Evolutionary conservation across 2,113 vertebrate genomes (phyloP).

Genomic region (Campylomormyrus numenius): DNA sequence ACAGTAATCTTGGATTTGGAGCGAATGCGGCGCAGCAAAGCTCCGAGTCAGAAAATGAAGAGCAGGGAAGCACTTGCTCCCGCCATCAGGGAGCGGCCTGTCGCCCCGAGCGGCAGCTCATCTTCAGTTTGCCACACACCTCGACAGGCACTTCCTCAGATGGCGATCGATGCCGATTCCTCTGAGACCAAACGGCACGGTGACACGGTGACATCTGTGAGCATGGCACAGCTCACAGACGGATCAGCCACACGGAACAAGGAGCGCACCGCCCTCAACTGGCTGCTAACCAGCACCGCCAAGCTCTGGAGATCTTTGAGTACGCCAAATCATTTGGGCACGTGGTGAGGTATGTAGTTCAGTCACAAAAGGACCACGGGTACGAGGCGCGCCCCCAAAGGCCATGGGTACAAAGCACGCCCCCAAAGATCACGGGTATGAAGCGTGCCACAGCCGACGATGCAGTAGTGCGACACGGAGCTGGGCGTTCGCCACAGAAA

Average conservation of each 20-base stretch:
- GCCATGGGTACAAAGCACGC: fast-evolving
- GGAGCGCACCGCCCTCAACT: neutral
- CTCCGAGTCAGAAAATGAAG: conserved; percentile 20
- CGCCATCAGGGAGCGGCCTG: conserved; percentile 46
- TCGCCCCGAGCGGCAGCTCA: conserved; percentile 50
- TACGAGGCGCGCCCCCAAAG: neutral
- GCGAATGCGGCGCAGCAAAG: conserved; percentile 33
- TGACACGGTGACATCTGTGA: neutral
- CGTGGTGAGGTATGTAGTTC: neutral
- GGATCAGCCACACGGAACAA: neutral
- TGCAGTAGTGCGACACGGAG: neutral
- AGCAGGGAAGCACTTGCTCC: conserved; percentile 37
- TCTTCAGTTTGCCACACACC: conserved; percentile 48
- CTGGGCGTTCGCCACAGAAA: neutral
- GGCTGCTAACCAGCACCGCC: neutral
- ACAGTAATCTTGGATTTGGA: conserved; percentile 46
- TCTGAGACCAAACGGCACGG: neutral
- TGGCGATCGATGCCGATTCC: neutral
- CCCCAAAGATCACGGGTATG: neutral
- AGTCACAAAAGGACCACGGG: neutral
- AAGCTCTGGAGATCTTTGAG: neutral
- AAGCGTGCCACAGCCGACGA: neutral
- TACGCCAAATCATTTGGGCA: neutral
- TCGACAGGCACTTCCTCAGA: conserved; percentile 34
- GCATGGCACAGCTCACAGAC: neutral